Evolutionary conservation across 2,888 invertebrate species (phyloP), one percentile per base, ranked within the genome.

Genomic region (Hyppa rectilinea): DNA sequence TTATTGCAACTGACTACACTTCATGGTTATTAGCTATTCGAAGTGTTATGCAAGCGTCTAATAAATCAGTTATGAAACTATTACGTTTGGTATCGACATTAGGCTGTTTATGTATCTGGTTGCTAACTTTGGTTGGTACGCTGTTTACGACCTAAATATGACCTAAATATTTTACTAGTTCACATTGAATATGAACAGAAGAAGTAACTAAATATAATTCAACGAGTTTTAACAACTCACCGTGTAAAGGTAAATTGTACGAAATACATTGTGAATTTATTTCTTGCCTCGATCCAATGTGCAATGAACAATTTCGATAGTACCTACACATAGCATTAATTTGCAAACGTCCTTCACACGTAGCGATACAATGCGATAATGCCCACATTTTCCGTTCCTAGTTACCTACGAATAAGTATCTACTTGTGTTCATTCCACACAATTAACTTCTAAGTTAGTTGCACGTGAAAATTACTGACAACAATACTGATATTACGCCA

Each of bases 401-500:
- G 85, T 87, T 76, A 85, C 83, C 80, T 77, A 65, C 62, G 52
- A 68, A 78, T 84, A 81, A 84, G 78, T 84, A 87, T 83, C 75
- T 83, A 81, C 78, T 66, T 80, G 84, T 87, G 86, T 88, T 89
- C 86, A 89, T 89, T 86, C 87, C 84, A 85, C 85, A 86, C 90
- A 91, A 92, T 92, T 92, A 91, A 89, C 85, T 84, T 75, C 85
- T 81, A 84, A 86, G 87, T 89, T 89, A 85, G 87, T 85, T 89
- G 90, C 89, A 91, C 91, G 91, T 92, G 90, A 90, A 90, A 91
- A 91, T 90, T 83, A 88, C 88, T 87, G 85, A 85, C 87, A 87
- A 89, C 91, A 92, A 90, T 90, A 89, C 87, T 85, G 85, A 86
- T 88, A 90, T 93, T 92, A 92, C 92, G 90, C 91, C 93, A 92